Percentiles rank a stretch among this genome's conserved stretches.
Conservation (phyloP, 1,140 invertebrate genomes). For the Drosophila kepulauana region DNA sequence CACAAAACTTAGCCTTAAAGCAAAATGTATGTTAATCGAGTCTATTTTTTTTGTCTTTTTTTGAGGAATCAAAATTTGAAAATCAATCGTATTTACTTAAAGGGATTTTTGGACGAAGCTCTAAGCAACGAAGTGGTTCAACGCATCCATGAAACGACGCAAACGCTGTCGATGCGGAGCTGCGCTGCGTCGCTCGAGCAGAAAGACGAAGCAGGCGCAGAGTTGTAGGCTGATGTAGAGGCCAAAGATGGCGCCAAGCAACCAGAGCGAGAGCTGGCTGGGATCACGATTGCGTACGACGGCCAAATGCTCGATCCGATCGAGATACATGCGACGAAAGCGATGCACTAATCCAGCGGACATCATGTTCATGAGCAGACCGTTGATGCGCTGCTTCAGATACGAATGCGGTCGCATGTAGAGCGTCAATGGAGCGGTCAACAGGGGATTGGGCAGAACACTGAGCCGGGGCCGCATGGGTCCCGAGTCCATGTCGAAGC, state of each 20-base stretch:
- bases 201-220: conserved; percentile 55
- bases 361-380: conserved; percentile 66
- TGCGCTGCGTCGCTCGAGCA: conserved; percentile 41
- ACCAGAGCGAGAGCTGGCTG: conserved; percentile 43
- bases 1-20: too few relatives aligned
- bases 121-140: conserved; percentile 40
- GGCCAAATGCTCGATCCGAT: conserved; percentile 48
- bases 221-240: conserved; percentile 37
- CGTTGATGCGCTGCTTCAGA: conserved; percentile 54
- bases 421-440: conserved; percentile 69
- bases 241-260: conserved; percentile 61
- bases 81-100: too few relatives aligned
- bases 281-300: conserved; percentile 38
- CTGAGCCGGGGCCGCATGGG: conserved; percentile 29
- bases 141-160: conserved; percentile 19
- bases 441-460: conserved; percentile 46
- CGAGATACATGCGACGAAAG: conserved; percentile 58
- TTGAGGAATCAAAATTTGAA: too few relatives aligned
- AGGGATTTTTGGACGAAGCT: not conserved
- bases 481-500: conserved; percentile 47
- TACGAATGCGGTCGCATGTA: conserved; percentile 78
- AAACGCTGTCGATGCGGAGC: conserved; percentile 8
- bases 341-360: conserved; percentile 63
- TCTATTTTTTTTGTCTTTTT: too few relatives aligned
- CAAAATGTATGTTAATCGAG: too few relatives aligned